Evolutionary conservation across 2,888 invertebrate species (phyloP).

Genomic region (Hipparchia sbordonii): DNA sequence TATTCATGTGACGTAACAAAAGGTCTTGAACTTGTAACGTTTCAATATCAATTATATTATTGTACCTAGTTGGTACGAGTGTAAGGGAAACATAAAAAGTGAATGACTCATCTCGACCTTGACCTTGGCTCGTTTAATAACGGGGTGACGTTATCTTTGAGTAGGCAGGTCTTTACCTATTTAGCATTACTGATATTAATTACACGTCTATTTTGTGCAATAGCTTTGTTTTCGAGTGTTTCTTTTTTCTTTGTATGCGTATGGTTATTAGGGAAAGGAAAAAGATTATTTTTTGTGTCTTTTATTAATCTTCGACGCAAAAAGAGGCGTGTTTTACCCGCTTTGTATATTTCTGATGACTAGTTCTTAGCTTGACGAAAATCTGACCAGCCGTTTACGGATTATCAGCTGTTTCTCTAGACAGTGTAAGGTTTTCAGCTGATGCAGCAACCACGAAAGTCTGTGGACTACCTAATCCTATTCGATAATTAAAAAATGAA

Average conservation of each 20-base stretch:
- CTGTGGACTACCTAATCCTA: no score
- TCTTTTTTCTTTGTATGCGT: neutral
- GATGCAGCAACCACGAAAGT: no score
- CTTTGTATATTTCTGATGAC: no score
- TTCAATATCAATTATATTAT: conserved; percentile 60
- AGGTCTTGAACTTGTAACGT: conserved; percentile 64
- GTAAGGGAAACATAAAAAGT: conserved; percentile 68
- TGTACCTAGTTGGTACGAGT: conserved; percentile 41
- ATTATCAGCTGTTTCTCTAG: no score
- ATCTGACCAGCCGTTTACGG: no score
- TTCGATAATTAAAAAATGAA: no score
- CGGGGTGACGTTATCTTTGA: conserved; percentile 63
- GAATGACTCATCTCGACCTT: conserved; percentile 65
- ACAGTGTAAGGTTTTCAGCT: no score
- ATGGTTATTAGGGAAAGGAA: neutral
- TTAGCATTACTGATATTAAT: conserved; percentile 14
- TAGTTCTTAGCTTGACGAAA: no score
- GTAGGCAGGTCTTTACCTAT: conserved; percentile 4
- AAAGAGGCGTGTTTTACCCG: no score
- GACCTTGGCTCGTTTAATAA: conserved; percentile 73
- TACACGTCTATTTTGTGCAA: conserved; percentile 1
- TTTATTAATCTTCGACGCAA: no score
- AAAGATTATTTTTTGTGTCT: no score
- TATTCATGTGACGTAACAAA: conserved; percentile 38
- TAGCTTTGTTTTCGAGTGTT: neutral